phyloP scores from a whole-genome alignment of 2,888 invertebrate genomes.

The Copidosoma aretas region DNA sequence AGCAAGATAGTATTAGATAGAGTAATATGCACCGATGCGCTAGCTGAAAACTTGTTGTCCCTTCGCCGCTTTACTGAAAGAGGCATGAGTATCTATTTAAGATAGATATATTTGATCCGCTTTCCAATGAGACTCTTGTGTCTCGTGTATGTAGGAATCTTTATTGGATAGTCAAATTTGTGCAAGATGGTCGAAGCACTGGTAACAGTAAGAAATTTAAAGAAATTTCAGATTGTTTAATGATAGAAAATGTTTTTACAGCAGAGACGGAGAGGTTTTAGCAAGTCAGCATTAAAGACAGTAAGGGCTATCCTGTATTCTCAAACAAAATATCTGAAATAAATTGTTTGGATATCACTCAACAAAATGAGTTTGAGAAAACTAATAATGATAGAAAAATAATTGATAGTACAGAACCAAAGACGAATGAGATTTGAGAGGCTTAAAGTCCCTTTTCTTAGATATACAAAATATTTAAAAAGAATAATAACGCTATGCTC shows the following conservation, averaged over 20 bases:
- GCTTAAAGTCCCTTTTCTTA: no score
- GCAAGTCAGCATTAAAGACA: conserved; percentile 6
- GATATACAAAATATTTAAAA: no score
- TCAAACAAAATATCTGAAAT: neutral
- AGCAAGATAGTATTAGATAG: conserved; percentile 36
- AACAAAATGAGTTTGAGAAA: conserved; percentile 21
- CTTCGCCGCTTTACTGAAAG: conserved; percentile 40
- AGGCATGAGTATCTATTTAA: conserved; percentile 37
- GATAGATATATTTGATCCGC: conserved; percentile 18
- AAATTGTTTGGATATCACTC: conserved; percentile 3
- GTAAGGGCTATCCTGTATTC: neutral
- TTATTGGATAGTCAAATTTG: neutral
- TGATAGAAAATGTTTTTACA: neutral
- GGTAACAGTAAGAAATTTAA: conserved; percentile 2
- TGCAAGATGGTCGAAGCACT: conserved; percentile 4
- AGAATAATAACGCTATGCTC: no score
- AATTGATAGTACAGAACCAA: conserved; percentile 23
- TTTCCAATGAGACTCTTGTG: conserved; percentile 4
- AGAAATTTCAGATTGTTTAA: conserved; percentile 19
- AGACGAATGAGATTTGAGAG: no score
- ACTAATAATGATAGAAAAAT: conserved; percentile 35
- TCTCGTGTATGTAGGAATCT: conserved; percentile 24
- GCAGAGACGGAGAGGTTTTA: neutral
- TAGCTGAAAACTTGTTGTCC: conserved; percentile 42
- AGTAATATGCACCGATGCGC: conserved; percentile 38